phyloP scores from a whole-genome alignment of 2,888 invertebrate genomes.

The Gonocerus acuteangulatus region DNA sequence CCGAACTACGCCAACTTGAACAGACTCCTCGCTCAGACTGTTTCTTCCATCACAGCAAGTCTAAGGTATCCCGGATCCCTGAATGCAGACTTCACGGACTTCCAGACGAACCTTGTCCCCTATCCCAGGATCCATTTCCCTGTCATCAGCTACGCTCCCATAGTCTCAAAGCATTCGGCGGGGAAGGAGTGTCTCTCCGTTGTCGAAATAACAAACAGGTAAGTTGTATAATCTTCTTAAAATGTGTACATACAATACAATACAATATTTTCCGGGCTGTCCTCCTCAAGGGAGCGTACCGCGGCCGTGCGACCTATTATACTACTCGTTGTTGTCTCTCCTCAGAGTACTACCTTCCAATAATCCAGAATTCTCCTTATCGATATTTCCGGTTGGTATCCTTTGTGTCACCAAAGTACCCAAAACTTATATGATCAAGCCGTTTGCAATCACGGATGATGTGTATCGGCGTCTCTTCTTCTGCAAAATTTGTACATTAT shows the following conservation, averaged over 20 bases:
- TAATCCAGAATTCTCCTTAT: no score
- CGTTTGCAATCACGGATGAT: no score
- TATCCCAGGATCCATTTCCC: slow-evolving; percentile 91
- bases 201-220: slow-evolving; percentile 47
- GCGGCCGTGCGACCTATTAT: no score
- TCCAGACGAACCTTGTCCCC: slow-evolving; percentile 71
- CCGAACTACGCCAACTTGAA: slow-evolving; percentile 80
- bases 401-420: no score
- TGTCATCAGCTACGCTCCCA: slow-evolving; percentile 62
- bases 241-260: background rate
- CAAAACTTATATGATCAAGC: no score
- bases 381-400: no score
- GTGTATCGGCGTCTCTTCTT: no score
- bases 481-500: no score
- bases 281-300: no score
- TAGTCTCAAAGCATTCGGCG: slow-evolving; percentile 64
- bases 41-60: slow-evolving; percentile 77
- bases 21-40: slow-evolving; percentile 59
- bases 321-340: no score
- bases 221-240: background rate
- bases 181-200: slow-evolving; percentile 69
- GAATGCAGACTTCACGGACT: slow-evolving; percentile 55
- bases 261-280: no score
- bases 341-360: no score
- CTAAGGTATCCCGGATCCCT: slow-evolving; percentile 78